A percentile compares a stretch with the other conserved stretches of the same genome.
phyloP scores from a whole-genome alignment of 2,113 vertebrate genomes.

The Probosciger aterrimus region DNA sequence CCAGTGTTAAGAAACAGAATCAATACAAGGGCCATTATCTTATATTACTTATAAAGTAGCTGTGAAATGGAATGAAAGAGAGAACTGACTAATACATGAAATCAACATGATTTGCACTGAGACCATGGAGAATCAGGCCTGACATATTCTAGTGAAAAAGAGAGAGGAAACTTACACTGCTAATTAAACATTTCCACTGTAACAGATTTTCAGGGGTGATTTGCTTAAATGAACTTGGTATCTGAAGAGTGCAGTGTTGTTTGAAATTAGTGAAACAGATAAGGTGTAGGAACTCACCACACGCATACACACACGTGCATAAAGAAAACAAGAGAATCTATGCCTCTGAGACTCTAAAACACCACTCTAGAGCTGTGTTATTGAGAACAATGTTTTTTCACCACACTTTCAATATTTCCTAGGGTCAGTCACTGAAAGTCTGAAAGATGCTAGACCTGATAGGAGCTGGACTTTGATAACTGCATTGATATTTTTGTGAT shows the following conservation, averaged over 20 bases:
- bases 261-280: background rate
- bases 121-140: background rate
- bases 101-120: background rate
- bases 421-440: background rate
- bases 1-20: background rate
- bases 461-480: background rate
- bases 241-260: background rate
- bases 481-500: background rate
- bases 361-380: background rate
- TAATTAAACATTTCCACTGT: background rate
- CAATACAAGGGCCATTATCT: background rate
- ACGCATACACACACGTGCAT: fast-evolving
- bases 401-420: background rate
- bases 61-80: background rate
- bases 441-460: background rate
- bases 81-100: background rate
- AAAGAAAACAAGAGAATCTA: background rate
- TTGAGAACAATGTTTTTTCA: background rate
- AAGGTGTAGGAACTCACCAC: background rate
- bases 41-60: background rate
- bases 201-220: background rate
- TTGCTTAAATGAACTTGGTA: background rate
- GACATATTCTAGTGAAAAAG: no score
- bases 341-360: background rate
- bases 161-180: background rate